Conservation (phyloP, 1,140 invertebrate genomes). For the Drosophila parvula region DNA sequence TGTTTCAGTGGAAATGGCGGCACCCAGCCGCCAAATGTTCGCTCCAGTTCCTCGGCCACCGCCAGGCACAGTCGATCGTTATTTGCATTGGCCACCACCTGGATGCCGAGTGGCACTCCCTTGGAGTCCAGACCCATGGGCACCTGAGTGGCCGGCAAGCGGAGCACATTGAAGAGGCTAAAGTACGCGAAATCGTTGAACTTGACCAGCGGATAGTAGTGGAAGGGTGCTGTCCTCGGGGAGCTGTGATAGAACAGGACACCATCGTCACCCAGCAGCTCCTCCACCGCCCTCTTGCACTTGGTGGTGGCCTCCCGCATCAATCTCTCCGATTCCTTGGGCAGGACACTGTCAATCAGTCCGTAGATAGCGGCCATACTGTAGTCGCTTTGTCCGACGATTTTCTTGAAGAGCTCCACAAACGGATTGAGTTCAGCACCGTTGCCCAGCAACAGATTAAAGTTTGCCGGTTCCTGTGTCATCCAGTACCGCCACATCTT, state of each 20-base stretch:
- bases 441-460: constrained; percentile 87
- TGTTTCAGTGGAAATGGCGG: constrained; percentile 84
- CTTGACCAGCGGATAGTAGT: constrained; percentile 91
- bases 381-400: constrained; percentile 86
- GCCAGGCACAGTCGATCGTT: constrained; percentile 93
- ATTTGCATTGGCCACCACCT: constrained; percentile 90
- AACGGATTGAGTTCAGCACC: constrained; percentile 85
- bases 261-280: constrained; percentile 90
- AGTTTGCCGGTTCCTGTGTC: constrained; percentile 88
- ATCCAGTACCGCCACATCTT: constrained; percentile 91
- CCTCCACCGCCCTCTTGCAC: constrained; percentile 87
- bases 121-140: constrained; percentile 89
- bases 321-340: constrained; percentile 87
- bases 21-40: constrained; percentile 93
- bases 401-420: constrained; percentile 86
- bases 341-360: constrained; percentile 87
- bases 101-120: constrained; percentile 92
- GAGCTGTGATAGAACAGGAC: constrained; percentile 94
- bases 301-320: constrained; percentile 86
- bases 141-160: constrained; percentile 92
- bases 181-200: constrained; percentile 96
- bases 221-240: constrained; percentile 93
- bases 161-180: constrained; percentile 94
- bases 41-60: constrained; percentile 93
- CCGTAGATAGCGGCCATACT: constrained; percentile 89